phyloP scores from a whole-genome alignment of 2,113 vertebrate genomes.

The Sinocyclocheilus grahami region DNA sequence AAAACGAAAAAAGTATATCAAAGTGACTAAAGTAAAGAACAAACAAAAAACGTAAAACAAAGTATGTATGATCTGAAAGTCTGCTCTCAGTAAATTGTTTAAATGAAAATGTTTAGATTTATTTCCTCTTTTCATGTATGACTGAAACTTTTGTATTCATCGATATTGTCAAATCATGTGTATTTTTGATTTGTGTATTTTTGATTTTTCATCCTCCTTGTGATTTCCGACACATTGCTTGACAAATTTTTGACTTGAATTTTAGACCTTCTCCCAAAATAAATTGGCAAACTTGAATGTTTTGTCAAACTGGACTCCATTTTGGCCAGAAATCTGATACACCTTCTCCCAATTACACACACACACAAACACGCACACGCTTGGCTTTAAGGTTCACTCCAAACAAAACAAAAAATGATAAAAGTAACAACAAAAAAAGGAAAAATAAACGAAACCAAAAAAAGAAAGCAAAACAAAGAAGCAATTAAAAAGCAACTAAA shows the following conservation, averaged over 20 bases:
- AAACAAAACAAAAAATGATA: too few relatives aligned
- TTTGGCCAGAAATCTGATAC: slow-evolving; percentile 25
- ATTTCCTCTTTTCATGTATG: neutral
- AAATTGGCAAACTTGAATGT: slow-evolving; percentile 12
- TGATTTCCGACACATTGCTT: neutral
- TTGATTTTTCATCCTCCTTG: neutral
- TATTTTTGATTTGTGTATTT: neutral
- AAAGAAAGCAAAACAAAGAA: too few relatives aligned
- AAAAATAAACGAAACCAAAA: too few relatives aligned
- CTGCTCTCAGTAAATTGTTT: neutral
- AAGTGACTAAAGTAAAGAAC: neutral
- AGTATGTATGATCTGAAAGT: neutral
- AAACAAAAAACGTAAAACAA: neutral
- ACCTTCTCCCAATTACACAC: neutral
- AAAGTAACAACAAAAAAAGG: neutral
- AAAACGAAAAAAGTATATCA: neutral
- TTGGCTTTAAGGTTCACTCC: slow-evolving; percentile 21
- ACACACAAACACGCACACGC: neutral
- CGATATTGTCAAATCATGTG: neutral
- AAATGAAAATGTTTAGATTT: neutral
- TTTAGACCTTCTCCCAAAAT: slow-evolving; percentile 17
- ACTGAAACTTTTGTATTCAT: neutral
- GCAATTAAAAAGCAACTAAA: too few relatives aligned
- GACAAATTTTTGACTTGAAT: neutral
- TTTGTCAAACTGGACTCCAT: slow-evolving; percentile 25